Percentiles rank a stretch among this genome's conserved stretches.
phyloP scores from a whole-genome alignment of 2,113 vertebrate genomes.

The Salvelinus fontinalis region DNA sequence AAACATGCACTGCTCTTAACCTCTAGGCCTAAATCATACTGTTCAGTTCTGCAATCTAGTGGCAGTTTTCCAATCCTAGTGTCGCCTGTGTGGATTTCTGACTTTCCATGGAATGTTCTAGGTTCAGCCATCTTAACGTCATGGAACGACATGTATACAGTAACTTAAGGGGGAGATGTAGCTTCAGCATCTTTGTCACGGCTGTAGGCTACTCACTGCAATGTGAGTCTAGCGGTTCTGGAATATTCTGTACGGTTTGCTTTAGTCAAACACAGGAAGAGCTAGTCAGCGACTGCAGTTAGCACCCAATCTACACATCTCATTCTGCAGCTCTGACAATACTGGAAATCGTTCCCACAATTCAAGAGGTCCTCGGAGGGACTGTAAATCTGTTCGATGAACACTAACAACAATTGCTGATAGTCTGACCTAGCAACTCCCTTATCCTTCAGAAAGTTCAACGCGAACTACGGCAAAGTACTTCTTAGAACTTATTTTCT shows the following conservation, averaged over 20 bases:
- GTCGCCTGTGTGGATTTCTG: background rate
- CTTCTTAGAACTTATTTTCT: background rate
- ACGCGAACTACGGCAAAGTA: background rate
- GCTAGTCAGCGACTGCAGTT: background rate
- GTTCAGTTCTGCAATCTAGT: background rate
- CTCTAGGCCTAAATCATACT: background rate
- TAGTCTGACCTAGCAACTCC: background rate
- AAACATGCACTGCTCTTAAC: background rate
- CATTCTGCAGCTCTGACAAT: background rate
- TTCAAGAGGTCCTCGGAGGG: constrained; percentile 1
- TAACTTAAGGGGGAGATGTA: background rate
- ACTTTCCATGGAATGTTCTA: background rate
- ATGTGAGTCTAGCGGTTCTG: background rate
- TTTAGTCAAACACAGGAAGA: background rate
- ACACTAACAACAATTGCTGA: background rate
- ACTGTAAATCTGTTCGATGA: background rate
- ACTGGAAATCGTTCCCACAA: constrained; percentile 6
- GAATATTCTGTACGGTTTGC: background rate
- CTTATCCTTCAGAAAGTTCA: background rate
- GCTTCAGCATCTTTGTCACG: background rate
- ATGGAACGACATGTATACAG: background rate
- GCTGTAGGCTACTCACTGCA: background rate
- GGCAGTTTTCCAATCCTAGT: background rate
- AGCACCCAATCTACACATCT: background rate
- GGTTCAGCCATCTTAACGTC: background rate